phyloP scores from a whole-genome alignment of 2,888 invertebrate genomes.

The Chrysolina americana region DNA sequence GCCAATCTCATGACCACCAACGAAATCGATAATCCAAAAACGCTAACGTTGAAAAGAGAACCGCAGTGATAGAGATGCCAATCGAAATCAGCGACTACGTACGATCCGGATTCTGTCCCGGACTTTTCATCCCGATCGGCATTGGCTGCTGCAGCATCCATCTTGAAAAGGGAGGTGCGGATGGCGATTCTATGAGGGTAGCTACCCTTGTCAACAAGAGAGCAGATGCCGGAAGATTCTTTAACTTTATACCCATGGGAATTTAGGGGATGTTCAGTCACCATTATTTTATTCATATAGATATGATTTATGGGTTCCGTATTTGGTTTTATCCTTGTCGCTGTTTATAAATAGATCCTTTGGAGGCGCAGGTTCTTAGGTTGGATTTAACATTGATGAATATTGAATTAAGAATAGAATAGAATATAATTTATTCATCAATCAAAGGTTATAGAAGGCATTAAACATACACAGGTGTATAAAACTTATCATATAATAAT shows the following conservation, averaged over 20 bases:
- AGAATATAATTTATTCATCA: too few relatives aligned
- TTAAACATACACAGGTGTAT: too few relatives aligned
- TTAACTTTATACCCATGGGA: neutral
- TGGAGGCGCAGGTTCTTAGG: too few relatives aligned
- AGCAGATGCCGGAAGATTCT: constrained; percentile 2
- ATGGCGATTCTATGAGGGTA: neutral
- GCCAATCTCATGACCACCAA: too few relatives aligned
- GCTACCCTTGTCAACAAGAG: neutral
- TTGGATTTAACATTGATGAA: too few relatives aligned
- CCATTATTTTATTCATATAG: neutral
- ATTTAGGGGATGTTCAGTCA: neutral
- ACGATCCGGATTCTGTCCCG: neutral
- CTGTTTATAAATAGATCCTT: neutral
- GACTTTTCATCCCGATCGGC: neutral
- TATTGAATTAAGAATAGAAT: too few relatives aligned
- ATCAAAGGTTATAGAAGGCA: too few relatives aligned
- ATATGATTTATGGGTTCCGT: neutral
- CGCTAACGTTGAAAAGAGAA: neutral
- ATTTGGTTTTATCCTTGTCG: neutral
- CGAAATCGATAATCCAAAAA: too few relatives aligned
- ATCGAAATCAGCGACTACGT: neutral
- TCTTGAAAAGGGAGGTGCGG: constrained; percentile 1
- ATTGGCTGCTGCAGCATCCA: constrained; percentile 24
- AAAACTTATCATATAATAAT: too few relatives aligned
- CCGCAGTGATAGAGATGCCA: neutral